Evolutionary conservation across 2,888 invertebrate species (phyloP).

Genomic region (Ptychoptera albimana): DNA sequence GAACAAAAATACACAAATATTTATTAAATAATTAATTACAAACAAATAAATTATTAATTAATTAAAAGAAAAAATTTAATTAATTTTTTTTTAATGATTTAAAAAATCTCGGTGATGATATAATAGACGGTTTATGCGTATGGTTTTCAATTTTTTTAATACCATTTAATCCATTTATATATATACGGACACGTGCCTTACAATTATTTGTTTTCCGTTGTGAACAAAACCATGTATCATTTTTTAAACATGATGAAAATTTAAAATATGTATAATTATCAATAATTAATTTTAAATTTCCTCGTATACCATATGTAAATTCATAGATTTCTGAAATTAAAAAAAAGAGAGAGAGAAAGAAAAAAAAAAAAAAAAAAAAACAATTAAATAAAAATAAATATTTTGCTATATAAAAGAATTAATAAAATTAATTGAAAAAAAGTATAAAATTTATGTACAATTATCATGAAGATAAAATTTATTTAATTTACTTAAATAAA

Average conservation of each 20-base stretch:
- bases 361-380: not conserved
- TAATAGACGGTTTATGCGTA: not conserved
- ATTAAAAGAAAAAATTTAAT: too few relatives aligned
- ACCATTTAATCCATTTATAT: not conserved
- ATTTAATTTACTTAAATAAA: too few relatives aligned
- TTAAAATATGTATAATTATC: conserved; percentile 1
- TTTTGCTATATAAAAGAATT: not conserved
- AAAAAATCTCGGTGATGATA: too few relatives aligned
- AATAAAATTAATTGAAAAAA: not conserved
- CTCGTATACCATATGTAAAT: not conserved
- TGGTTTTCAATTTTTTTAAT: not conserved
- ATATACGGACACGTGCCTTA: not conserved
- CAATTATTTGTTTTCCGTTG: not conserved
- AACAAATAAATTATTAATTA: too few relatives aligned
- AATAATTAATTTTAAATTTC: not conserved
- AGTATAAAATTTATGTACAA: too few relatives aligned
- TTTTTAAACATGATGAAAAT: not conserved
- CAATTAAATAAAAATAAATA: not conserved
- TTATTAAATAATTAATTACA: too few relatives aligned
- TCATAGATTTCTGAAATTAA: not conserved
- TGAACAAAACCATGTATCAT: not conserved
- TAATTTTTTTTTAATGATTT: too few relatives aligned
- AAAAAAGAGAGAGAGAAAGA: not conserved
- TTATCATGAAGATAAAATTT: too few relatives aligned
- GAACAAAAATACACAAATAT: too few relatives aligned